phyloP scores from a whole-genome alignment of 1,140 invertebrate species.

The Drosophila lowei region DNA sequence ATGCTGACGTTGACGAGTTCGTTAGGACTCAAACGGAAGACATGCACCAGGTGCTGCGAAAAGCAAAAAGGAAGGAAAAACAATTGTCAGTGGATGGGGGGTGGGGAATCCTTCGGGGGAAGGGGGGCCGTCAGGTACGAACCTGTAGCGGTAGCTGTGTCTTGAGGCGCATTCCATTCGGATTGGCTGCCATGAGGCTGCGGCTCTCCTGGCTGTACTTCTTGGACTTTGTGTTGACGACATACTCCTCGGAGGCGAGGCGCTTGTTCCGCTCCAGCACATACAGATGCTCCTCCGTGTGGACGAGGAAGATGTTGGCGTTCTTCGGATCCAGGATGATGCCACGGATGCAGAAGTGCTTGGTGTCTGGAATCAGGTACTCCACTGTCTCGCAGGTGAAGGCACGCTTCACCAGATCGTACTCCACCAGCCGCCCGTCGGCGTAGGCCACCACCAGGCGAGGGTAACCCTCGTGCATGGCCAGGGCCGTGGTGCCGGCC shows the following conservation, averaged over 20 bases:
- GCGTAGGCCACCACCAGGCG: conserved; percentile 88
- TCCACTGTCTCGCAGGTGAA: conserved; percentile 84
- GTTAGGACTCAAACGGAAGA: conserved; percentile 85
- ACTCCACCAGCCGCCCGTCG: conserved; percentile 90
- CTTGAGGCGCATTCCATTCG: conserved; percentile 13
- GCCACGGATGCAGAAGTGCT: conserved; percentile 83
- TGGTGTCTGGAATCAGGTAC: conserved; percentile 43
- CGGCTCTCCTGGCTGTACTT: conserved; percentile 4
- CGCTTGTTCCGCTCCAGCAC: conserved; percentile 83
- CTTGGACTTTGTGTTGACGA: conserved; percentile 21
- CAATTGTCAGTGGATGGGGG: not conserved
- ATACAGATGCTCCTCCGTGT: conserved; percentile 86
- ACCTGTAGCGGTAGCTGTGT: conserved; percentile 27
- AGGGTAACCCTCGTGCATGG: conserved; percentile 85
- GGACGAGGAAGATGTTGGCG: conserved; percentile 86
- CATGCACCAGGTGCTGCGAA: conserved; percentile 87
- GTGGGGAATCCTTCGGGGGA: not conserved
- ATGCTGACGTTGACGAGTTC: conserved; percentile 89
- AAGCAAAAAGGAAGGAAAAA: conserved; percentile 34
- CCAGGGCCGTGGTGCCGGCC: conserved; percentile 87
- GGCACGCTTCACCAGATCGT: conserved; percentile 85
- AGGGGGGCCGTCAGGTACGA: too few species aligned
- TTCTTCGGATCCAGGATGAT: conserved; percentile 85
- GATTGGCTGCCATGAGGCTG: not conserved
- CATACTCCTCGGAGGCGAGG: conserved; percentile 1